phyloP scores from a whole-genome alignment of 2,113 vertebrate species.

The Columba janthina region DNA sequence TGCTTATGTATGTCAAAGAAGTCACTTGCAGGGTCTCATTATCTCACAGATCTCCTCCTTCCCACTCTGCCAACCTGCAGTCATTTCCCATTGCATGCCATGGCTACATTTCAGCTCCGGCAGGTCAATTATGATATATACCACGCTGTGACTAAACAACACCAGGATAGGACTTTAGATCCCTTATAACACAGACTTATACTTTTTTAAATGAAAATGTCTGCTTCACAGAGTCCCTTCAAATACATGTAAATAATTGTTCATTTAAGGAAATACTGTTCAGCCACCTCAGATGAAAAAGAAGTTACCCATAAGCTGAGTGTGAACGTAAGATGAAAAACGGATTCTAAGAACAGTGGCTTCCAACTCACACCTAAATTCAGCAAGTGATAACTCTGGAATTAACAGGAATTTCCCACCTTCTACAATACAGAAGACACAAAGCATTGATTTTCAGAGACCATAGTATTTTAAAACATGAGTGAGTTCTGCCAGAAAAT shows the following conservation, averaged over 20 bases:
- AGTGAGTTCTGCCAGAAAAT: background rate
- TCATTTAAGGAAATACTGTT: background rate
- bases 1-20: background rate
- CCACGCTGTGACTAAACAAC: background rate
- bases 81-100: background rate
- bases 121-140: background rate
- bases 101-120: background rate
- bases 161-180: background rate
- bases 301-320: background rate
- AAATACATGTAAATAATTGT: background rate
- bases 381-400: background rate
- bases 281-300: background rate
- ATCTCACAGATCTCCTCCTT: background rate
- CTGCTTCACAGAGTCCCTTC: background rate
- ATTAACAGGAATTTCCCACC: background rate
- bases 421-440: background rate
- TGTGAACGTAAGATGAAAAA: background rate
- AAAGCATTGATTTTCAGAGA: background rate
- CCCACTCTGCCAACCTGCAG: background rate
- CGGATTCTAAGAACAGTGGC: background rate
- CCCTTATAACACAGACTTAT: rapidly evolving
- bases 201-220: background rate
- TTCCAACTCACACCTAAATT: background rate
- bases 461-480: background rate
- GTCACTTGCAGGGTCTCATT: background rate